Percentiles rank a stretch among this genome's conserved stretches.
Evolutionary conservation across 2,797 vertebrate genomes (phyloP).

Genomic region (Podarcis siculus): DNA sequence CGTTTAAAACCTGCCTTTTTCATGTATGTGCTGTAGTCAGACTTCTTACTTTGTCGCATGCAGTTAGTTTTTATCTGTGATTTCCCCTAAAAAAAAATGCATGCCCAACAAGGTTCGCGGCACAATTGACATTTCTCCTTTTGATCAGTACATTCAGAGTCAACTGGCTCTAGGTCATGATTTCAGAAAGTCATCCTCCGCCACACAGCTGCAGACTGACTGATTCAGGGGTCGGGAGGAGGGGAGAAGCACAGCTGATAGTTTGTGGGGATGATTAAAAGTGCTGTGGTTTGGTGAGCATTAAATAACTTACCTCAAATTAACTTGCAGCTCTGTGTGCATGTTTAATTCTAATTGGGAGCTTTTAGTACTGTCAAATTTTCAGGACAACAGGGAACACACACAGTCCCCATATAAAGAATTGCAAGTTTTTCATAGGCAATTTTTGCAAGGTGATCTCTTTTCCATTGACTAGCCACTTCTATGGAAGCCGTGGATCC

Average conservation of each 20-base stretch:
- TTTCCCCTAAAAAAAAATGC: neutral
- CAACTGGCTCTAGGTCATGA: neutral
- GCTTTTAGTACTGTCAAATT: slow-evolving; percentile 39
- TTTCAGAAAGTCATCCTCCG: rapidly evolving
- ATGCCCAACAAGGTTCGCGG: slow-evolving; percentile 19
- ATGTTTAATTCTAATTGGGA: neutral
- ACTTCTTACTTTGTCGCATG: slow-evolving; percentile 21
- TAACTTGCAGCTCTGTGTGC: slow-evolving; percentile 33
- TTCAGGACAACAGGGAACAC: neutral
- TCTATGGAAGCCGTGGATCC: neutral
- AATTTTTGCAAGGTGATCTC: neutral
- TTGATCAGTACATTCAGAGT: neutral
- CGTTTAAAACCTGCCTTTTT: neutral
- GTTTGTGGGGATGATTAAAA: neutral
- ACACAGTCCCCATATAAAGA: neutral
- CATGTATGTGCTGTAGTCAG: neutral
- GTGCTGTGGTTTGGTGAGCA: neutral
- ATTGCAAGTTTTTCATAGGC: neutral
- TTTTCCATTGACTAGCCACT: neutral
- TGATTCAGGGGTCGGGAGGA: neutral
- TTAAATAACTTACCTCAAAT: slow-evolving; percentile 41
- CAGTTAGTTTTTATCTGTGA: neutral
- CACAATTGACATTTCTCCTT: slow-evolving; percentile 18
- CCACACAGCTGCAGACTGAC: neutral
- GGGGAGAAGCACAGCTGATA: neutral